These are phyloP conservation scores for Lucinisca nassula DNA, from an alignment of 2,888 invertebrate genomes.

Conservation along the genomic window DNA sequence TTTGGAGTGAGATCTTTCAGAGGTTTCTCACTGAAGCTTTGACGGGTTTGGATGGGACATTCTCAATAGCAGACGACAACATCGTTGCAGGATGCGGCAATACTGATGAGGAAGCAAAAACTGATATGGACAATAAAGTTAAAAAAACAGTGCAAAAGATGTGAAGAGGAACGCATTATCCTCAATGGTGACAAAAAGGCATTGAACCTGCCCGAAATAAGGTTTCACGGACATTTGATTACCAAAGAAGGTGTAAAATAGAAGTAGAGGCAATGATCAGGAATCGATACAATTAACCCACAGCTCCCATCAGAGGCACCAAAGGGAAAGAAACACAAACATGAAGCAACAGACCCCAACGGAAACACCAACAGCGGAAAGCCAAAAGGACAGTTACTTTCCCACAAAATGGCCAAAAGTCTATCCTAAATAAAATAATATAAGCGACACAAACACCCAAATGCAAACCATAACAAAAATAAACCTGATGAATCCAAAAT, in stretches of 20 bases:
- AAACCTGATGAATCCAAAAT: not conserved
- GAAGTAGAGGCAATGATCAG: too few species aligned
- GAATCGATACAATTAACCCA: too few species aligned
- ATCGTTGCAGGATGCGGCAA: constrained; percentile 52
- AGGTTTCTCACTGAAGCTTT: constrained; percentile 52
- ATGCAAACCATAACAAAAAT: too few species aligned
- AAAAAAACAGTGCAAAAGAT: not conserved
- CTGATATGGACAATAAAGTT: constrained; percentile 49
- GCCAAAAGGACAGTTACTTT: too few species aligned
- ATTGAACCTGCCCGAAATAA: not conserved
- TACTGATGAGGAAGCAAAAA: constrained; percentile 32
- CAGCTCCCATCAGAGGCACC: too few species aligned
- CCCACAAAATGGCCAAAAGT: too few species aligned
- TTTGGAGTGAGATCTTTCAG: constrained; percentile 69
- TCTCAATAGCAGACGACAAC: constrained; percentile 60
- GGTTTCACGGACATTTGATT: not conserved
- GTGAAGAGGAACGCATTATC: not conserved
- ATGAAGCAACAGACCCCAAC: too few species aligned
- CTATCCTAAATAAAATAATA: too few species aligned
- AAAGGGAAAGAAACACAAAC: too few species aligned
- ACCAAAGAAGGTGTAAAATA: not conserved
- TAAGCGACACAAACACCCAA: too few species aligned
- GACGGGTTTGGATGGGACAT: constrained; percentile 38
- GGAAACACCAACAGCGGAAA: too few species aligned
- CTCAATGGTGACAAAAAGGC: not conserved